Conservation (phyloP, 2,888 invertebrate species). For the Thereva nobilitata region DNA sequence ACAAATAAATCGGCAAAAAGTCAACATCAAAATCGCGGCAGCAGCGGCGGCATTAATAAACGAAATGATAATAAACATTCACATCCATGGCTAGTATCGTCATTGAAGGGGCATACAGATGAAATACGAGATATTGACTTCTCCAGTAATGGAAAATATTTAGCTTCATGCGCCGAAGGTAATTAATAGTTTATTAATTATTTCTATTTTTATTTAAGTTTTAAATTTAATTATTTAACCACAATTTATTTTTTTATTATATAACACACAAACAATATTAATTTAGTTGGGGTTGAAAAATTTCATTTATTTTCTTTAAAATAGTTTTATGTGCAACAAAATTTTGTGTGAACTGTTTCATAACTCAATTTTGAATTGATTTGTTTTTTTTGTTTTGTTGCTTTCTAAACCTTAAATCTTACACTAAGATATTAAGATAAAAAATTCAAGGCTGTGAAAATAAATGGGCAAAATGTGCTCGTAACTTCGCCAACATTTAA, state of each 20-base stretch:
- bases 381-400: too few species aligned
- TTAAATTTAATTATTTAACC: conserved; percentile 3
- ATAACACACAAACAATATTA: conserved; percentile 1
- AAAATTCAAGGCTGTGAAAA: too few species aligned
- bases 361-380: too few species aligned
- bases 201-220: not conserved
- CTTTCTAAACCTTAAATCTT: too few species aligned
- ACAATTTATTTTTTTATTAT: not conserved
- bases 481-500: too few species aligned
- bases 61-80: conserved; percentile 40
- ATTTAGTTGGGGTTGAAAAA: conserved; percentile 8
- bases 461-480: too few species aligned
- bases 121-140: conserved; percentile 77
- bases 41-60: not conserved
- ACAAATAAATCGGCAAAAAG: conserved; percentile 4
- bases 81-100: conserved; percentile 81
- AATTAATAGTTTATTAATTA: conserved; percentile 53
- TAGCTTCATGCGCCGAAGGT: conserved; percentile 86
- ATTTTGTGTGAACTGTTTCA: too few species aligned
- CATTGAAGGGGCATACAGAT: conserved; percentile 81
- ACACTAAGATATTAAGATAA: too few species aligned
- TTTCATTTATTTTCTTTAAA: too few species aligned
- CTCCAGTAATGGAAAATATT: conserved; percentile 82
- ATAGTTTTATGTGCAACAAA: too few species aligned
- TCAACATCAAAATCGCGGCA: conserved; percentile 10